A percentile compares a stretch with the other conserved stretches of the same genome.
Conservation (phyloP, 2,888 invertebrate genomes). For the Ametastegia equiseti region DNA sequence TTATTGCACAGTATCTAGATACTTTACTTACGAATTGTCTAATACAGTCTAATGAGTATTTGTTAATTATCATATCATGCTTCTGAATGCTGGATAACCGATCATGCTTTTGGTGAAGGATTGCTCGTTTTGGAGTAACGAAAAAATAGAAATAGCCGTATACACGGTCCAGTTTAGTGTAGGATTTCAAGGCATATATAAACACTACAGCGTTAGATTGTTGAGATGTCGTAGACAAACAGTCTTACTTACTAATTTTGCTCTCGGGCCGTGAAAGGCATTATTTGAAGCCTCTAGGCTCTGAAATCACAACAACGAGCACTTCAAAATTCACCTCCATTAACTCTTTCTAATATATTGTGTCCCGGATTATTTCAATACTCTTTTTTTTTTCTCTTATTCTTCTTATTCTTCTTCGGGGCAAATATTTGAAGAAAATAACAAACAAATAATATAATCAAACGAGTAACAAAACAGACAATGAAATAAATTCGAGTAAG, state of each 20-base stretch:
- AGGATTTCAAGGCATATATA: conserved; percentile 36
- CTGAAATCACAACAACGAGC: conserved; percentile 76
- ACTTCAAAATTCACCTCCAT: conserved; percentile 67
- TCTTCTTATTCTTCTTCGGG: conserved; percentile 6
- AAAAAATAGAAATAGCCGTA: conserved; percentile 39
- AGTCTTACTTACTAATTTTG: conserved; percentile 76
- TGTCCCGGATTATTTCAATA: conserved; percentile 17
- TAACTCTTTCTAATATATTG: conserved; percentile 2
- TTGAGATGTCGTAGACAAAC: conserved; percentile 48
- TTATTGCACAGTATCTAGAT: neutral
- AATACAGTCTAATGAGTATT: neutral
- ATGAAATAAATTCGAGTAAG: neutral
- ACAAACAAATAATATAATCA: neutral
- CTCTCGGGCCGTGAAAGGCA: conserved; percentile 76
- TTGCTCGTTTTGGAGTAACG: neutral
- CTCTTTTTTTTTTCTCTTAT: conserved; percentile 5
- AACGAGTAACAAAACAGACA: neutral
- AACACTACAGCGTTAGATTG: conserved; percentile 46
- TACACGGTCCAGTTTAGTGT: conserved; percentile 43
- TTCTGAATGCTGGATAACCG: neutral
- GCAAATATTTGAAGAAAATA: neutral
- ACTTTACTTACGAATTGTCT: neutral
- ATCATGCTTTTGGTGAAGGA: conserved; percentile 13
- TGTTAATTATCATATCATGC: conserved; percentile 2
- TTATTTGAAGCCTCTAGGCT: conserved; percentile 76